These are phyloP conservation scores for Adrianichthys oophorus DNA, from an alignment of 2,797 vertebrate species.

Conservation along the genomic window DNA sequence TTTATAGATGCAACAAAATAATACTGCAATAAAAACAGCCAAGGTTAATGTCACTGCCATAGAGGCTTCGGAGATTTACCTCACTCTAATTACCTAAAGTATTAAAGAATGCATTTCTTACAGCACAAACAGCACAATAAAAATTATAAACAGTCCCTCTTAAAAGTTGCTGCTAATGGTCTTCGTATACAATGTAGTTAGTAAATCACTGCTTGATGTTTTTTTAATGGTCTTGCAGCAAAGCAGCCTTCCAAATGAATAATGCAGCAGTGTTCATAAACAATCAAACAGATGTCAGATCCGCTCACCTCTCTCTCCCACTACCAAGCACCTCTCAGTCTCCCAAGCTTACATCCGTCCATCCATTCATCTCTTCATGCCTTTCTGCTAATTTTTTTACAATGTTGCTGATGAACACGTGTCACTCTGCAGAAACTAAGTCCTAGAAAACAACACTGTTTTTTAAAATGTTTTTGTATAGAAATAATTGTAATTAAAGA, in stretches of 20 bases:
- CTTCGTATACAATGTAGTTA: slow-evolving; percentile 20
- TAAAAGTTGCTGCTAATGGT: slow-evolving; percentile 35
- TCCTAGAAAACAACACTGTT: too few relatives aligned
- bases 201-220: slow-evolving; percentile 21
- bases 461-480: too few relatives aligned
- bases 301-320: slow-evolving; percentile 5
- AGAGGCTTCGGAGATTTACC: slow-evolving; percentile 30
- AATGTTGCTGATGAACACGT: background rate
- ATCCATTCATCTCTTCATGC: background rate
- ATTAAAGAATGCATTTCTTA: slow-evolving; percentile 19
- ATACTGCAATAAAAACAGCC: slow-evolving; percentile 30
- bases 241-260: slow-evolving; percentile 7
- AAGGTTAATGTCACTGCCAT: slow-evolving; percentile 29
- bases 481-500: too few relatives aligned
- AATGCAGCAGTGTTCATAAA: slow-evolving; percentile 11
- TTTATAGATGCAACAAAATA: slow-evolving; percentile 32
- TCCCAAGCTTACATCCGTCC: background rate
- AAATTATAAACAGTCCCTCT: slow-evolving; percentile 24
- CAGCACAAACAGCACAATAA: slow-evolving; percentile 29
- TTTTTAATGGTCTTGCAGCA: slow-evolving; percentile 9
- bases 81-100: slow-evolving; percentile 25
- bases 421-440: too few relatives aligned
- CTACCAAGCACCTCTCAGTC: background rate
- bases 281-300: slow-evolving; percentile 4
- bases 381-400: background rate